Conservation (phyloP, 2,888 invertebrate species). For the Hemithea aestivaria region DNA sequence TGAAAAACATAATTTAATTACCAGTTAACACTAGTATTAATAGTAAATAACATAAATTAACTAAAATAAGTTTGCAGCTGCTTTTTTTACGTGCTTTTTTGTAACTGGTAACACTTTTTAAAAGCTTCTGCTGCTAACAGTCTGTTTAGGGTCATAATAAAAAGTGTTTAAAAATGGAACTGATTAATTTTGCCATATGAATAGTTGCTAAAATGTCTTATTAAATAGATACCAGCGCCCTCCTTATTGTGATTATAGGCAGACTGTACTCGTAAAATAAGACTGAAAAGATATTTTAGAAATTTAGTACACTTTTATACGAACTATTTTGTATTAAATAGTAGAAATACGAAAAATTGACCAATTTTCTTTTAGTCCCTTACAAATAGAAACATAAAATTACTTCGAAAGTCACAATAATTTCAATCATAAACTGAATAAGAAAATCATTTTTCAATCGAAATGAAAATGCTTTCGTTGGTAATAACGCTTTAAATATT, state of each 20-base stretch:
- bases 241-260: too few relatives aligned
- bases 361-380: background rate
- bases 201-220: too few relatives aligned
- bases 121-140: too few relatives aligned
- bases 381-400: background rate
- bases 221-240: too few relatives aligned
- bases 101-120: slow-evolving; percentile 1
- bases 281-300: slow-evolving; percentile 39
- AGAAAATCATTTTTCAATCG: too few relatives aligned
- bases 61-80: slow-evolving; percentile 1
- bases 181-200: too few relatives aligned
- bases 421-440: too few relatives aligned
- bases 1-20: background rate
- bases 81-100: background rate
- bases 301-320: slow-evolving; percentile 22
- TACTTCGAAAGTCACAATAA: background rate
- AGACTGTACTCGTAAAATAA: slow-evolving; percentile 38
- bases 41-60: slow-evolving; percentile 3
- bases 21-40: slow-evolving; percentile 8
- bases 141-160: too few relatives aligned
- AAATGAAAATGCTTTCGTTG: too few relatives aligned
- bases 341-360: slow-evolving; percentile 21
- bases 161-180: too few relatives aligned
- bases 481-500: too few relatives aligned
- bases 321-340: slow-evolving; percentile 24